Evolutionary conservation across 2,797 vertebrate genomes (phyloP), one percentile per base, ranked within the genome.

Genomic region (Tachyglossus aculeatus): DNA sequence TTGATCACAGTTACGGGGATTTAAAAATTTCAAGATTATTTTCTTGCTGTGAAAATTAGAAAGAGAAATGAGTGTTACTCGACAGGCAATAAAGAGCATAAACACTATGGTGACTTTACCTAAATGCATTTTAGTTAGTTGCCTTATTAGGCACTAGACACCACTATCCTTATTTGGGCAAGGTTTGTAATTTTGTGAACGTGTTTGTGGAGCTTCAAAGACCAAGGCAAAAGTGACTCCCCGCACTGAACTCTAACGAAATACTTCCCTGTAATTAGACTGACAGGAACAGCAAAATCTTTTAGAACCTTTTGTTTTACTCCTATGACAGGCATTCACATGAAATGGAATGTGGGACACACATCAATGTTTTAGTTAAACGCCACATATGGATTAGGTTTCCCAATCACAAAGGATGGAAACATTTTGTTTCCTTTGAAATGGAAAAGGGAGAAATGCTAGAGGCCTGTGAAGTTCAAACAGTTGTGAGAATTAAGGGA

Each of bases 1-100:
- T 54, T 80, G 55, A 69, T 44, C 72, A 40, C 36, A 61, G 16
- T 58, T 36, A 59, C 31, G 77, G 44, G 51, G 38, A 70, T 61
- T 75, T 62, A 34, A 53, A 69, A 63, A 68, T 78, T 40, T 71
- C 53, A 22, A 39, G 22, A 25, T 21, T 69, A 53, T 59, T 43
- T 67, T n/a, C n/a, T 38, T n/a, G 9, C 13, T n/a, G 50, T 19
- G 31, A 34, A 21, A 21, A 34, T 6, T 6, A 9, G 19, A 57
- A 3, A 59, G 31, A 25, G 14, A 22, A 73, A 69, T 56, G 40
- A 27, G 56, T 40, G 5, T 7, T 58, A 67, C 41, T 43, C 59
- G 15, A 4, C 27, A 80, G 59, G 33, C 63, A 66, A 85, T 77
- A 73, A 82, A 70, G 61, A 3, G 67, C 71, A 58, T n/a, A 48